Evolutionary conservation across 2,888 invertebrate species (phyloP).

Genomic region (Lampropteryx suffumata): DNA sequence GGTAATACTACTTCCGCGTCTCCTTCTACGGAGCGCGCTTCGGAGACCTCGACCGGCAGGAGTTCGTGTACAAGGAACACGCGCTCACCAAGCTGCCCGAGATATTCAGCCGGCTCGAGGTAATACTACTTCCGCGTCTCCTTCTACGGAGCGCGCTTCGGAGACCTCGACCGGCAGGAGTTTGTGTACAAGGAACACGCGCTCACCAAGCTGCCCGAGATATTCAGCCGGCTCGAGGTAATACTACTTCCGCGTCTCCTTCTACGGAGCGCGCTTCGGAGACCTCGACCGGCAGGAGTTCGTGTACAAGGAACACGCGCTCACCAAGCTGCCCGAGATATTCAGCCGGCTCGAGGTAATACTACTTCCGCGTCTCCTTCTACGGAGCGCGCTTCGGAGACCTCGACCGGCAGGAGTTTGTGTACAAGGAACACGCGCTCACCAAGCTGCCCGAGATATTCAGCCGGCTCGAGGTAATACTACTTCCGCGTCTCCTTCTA

Average conservation of each 20-base stretch:
- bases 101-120: slow-evolving; percentile 97
- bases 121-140: slow-evolving; percentile 91
- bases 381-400: slow-evolving; percentile 98
- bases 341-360: slow-evolving; percentile 86
- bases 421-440: slow-evolving; percentile 96
- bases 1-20: slow-evolving; percentile 95
- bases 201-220: slow-evolving; percentile 97
- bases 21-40: slow-evolving; percentile 98
- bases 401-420: slow-evolving; percentile 78
- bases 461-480: slow-evolving; percentile 79
- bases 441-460: slow-evolving; percentile 99
- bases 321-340: slow-evolving; percentile 98
- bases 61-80: slow-evolving; percentile 98
- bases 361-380: slow-evolving; percentile 96
- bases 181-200: slow-evolving; percentile 94
- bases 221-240: slow-evolving; percentile 88
- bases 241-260: slow-evolving; percentile 93
- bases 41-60: slow-evolving; percentile 96
- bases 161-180: slow-evolving; percentile 87
- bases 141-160: slow-evolving; percentile 98
- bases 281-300: slow-evolving; percentile 85
- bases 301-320: slow-evolving; percentile 95
- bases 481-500: slow-evolving; percentile 99
- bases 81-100: slow-evolving; percentile 98
- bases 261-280: slow-evolving; percentile 97